Conservation (phyloP, 2,113 vertebrate species). For the Ailuropoda melanoleuca region DNA sequence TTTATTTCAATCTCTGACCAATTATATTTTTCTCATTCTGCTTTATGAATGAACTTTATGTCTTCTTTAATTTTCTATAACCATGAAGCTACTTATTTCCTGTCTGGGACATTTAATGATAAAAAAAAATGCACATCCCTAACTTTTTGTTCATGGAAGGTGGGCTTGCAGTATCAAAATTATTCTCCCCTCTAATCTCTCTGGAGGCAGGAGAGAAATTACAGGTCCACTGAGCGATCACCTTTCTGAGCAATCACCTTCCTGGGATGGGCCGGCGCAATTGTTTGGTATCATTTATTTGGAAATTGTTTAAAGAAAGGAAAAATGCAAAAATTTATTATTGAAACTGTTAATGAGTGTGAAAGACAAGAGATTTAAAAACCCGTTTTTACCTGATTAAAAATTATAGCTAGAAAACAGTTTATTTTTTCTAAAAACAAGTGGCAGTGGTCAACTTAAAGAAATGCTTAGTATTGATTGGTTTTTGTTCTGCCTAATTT, state of each 20-base stretch:
- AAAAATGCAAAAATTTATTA: background rate
- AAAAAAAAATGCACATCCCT: background rate
- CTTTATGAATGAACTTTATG: conserved; percentile 48
- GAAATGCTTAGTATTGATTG: background rate
- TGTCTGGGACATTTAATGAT: background rate
- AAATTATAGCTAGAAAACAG: background rate
- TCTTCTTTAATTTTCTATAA: conserved; percentile 39
- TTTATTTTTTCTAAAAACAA: conserved; percentile 42
- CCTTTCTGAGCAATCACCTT: background rate
- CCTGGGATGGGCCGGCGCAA: background rate
- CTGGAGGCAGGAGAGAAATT: background rate
- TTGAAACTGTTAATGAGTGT: background rate
- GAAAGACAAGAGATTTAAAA: background rate
- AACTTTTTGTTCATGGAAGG: background rate
- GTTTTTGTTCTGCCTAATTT: conserved; percentile 31
- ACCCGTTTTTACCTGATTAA: background rate
- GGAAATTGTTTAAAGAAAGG: conserved; percentile 15
- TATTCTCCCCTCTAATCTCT: background rate
- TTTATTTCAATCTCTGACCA: conserved; percentile 41
- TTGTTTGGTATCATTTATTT: background rate
- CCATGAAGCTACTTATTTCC: conserved; percentile 40
- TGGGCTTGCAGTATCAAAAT: background rate
- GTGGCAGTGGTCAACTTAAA: background rate
- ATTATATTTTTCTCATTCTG: background rate
- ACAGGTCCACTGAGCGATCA: background rate